Percentiles rank a stretch among this genome's conserved stretches.
Evolutionary conservation across 2,888 invertebrate species (phyloP).

Genomic region (Iselma pallidipennis): DNA sequence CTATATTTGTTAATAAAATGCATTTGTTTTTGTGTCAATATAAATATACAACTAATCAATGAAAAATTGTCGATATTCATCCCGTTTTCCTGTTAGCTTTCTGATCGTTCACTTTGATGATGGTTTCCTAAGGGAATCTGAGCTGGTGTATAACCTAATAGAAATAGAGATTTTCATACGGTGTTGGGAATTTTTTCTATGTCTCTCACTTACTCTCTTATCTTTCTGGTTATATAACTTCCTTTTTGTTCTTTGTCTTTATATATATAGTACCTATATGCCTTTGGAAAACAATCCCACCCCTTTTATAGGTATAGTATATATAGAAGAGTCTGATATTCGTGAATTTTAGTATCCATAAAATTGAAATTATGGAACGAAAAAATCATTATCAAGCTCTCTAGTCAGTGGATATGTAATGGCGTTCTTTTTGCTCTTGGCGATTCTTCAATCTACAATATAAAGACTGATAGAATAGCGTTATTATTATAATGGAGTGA

Average conservation of each 20-base stretch:
- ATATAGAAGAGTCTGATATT: not conserved
- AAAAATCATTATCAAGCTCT: slow-evolving; percentile 34
- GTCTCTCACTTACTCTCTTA: no score
- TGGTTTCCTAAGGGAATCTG: slow-evolving; percentile 1
- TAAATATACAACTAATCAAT: no score
- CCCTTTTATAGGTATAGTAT: not conserved
- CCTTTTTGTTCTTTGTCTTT: not conserved
- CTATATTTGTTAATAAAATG: no score
- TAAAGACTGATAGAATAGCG: slow-evolving; percentile 32
- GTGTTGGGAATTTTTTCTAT: not conserved
- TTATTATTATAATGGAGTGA: slow-evolving; percentile 33
- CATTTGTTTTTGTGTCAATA: no score
- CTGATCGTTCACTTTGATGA: slow-evolving; percentile 2
- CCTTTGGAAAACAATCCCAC: not conserved
- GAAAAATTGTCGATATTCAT: no score
- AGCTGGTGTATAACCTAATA: not conserved
- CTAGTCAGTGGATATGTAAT: slow-evolving; percentile 30
- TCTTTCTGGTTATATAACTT: no score
- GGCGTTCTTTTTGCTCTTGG: slow-evolving; percentile 23
- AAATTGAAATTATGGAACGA: slow-evolving; percentile 40
- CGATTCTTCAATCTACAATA: slow-evolving; percentile 26
- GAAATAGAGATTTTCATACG: not conserved
- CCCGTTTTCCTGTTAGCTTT: not conserved
- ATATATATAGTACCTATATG: no score
- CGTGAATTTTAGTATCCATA: slow-evolving; percentile 36